These are phyloP conservation scores for Drosophila fungiperda DNA, from an alignment of 2,888 invertebrate species.

Conservation along the genomic window DNA sequence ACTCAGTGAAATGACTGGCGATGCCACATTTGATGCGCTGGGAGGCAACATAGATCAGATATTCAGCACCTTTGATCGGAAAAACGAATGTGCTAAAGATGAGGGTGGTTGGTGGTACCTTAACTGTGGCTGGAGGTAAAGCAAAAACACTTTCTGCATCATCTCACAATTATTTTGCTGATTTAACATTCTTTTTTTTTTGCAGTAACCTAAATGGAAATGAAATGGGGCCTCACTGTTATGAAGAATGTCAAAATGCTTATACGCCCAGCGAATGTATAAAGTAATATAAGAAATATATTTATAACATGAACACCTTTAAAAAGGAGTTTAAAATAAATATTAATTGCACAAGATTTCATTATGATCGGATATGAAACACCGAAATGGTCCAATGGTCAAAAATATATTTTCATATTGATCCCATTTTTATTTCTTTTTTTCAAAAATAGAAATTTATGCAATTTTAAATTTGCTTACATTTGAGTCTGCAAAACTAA, in stretches of 20 bases:
- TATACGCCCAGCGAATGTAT: not conserved
- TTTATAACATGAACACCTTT: not conserved
- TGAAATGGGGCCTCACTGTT: rapidly evolving
- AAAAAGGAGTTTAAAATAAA: not conserved
- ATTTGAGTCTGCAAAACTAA: not conserved
- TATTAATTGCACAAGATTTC: not conserved
- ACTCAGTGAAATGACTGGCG: not conserved
- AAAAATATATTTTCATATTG: not conserved
- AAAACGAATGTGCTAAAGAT: not conserved
- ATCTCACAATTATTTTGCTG: not conserved
- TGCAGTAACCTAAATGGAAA: not conserved
- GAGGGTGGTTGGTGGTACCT: not conserved
- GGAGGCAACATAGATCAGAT: rapidly evolving
- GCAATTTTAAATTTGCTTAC: not conserved
- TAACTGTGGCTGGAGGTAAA: not conserved
- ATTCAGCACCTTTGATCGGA: not conserved
- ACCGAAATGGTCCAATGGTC: not conserved
- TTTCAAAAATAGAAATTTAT: not conserved
- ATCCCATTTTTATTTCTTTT: not conserved
- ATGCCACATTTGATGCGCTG: not conserved
- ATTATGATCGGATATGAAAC: not conserved
- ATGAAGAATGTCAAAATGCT: not conserved
- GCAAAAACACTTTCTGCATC: not conserved
- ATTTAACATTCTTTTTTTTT: not conserved
- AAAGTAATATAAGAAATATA: not conserved